Percentiles rank a stretch among this genome's conserved stretches.
Evolutionary conservation across 2,797 vertebrate species (phyloP).

Genomic region (Mus minutoides): DNA sequence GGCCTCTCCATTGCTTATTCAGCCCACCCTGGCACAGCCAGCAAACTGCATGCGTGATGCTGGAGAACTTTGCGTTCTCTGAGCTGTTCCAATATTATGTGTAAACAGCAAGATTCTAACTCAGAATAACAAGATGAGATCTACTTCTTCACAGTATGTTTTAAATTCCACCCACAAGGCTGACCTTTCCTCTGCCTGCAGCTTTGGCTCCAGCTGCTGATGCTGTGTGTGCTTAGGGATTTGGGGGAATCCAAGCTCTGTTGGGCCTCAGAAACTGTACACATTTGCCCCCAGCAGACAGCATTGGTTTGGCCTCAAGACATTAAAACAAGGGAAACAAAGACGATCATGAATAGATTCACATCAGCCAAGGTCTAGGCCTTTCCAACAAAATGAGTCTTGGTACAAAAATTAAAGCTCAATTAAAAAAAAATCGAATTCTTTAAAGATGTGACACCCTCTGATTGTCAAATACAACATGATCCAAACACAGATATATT

Average conservation of each 20-base stretch:
- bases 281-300: background rate
- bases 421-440: background rate
- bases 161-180: background rate
- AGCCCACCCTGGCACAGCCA: background rate
- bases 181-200: background rate
- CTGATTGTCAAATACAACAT: background rate
- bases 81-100: background rate
- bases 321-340: background rate
- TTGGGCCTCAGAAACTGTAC: background rate
- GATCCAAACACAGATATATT: background rate
- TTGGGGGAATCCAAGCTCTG: background rate
- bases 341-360: background rate
- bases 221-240: background rate
- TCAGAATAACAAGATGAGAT: background rate
- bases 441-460: background rate
- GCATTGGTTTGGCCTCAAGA: background rate
- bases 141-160: background rate
- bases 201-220: background rate
- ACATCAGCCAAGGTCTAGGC: background rate
- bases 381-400: background rate
- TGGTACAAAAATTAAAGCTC: background rate
- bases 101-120: background rate
- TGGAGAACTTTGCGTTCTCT: conserved; percentile 16
- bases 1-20: background rate
- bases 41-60: background rate